Evolutionary conservation across 2,797 vertebrate genomes (phyloP).

Genomic region (Tragelaphus oryx): DNA sequence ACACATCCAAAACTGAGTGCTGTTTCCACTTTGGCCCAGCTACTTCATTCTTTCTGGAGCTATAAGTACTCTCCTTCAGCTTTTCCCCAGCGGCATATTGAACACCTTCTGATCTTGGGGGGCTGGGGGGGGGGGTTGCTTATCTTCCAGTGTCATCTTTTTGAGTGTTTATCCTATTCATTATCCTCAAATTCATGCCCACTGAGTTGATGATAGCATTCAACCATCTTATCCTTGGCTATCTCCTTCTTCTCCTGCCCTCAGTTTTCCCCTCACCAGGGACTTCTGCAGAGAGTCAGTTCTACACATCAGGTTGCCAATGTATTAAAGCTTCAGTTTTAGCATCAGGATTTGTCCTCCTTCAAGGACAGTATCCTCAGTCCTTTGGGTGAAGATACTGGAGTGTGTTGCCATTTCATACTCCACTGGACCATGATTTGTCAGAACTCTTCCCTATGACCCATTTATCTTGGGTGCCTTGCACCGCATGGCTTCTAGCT

Average conservation of each 20-base stretch:
- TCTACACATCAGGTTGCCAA: neutral
- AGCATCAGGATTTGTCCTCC: neutral
- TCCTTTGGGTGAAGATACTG: neutral
- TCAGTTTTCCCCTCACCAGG: neutral
- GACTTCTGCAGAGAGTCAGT: neutral
- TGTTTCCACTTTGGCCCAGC: neutral
- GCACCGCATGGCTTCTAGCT: neutral
- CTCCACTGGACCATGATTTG: fast-evolving
- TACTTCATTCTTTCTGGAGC: neutral
- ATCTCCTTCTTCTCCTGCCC: neutral
- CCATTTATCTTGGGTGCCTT: neutral
- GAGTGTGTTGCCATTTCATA: neutral
- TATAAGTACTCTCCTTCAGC: neutral
- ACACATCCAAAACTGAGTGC: neutral
- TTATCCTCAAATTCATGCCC: neutral
- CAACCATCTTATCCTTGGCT: neutral
- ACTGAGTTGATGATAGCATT: neutral
- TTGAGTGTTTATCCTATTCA: neutral
- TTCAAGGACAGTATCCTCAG: neutral
- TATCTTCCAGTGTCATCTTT: neutral
- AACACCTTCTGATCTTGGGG: neutral
- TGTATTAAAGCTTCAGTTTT: neutral
- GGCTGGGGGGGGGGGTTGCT: fast-evolving
- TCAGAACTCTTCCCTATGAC: neutral
- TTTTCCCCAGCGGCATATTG: neutral